A percentile compares a stretch with the other conserved stretches of the same genome.
These are phyloP conservation scores for Pardalotus punctatus DNA, from an alignment of 2,113 vertebrate species.

Conservation along the genomic window DNA sequence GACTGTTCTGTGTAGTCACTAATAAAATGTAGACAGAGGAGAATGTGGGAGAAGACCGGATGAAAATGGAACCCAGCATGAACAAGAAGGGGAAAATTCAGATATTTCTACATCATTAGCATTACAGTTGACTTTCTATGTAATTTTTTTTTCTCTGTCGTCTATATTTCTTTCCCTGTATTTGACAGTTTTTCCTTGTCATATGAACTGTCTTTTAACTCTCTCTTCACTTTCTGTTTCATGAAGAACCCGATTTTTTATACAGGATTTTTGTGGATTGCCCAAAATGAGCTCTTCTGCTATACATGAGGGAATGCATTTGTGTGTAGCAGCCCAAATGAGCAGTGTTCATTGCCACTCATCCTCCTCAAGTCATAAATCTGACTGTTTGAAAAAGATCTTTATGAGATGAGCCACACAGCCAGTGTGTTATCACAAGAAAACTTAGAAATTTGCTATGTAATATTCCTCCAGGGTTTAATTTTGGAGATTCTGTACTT, in stretches of 20 bases:
- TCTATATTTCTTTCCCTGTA: neutral
- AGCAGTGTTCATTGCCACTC: neutral
- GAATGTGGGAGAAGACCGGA: neutral
- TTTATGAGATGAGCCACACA: neutral
- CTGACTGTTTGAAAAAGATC: neutral
- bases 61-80: neutral
- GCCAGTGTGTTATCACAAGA: neutral
- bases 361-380: neutral
- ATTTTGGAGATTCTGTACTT: neutral
- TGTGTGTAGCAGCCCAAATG: neutral
- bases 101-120: neutral
- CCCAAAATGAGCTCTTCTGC: neutral
- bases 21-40: neutral
- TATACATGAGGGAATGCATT: fast-evolving
- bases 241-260: neutral
- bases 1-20: neutral
- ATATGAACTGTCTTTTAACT: neutral
- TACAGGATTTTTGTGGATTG: neutral
- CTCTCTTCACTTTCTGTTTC: neutral
- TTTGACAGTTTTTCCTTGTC: neutral
- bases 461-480: neutral
- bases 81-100: neutral
- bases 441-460: neutral
- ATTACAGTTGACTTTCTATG: neutral
- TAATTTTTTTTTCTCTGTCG: neutral